Base-by-base conservation (phyloP, 2,113 vertebrate species). In the Phocoena sinus region DNA sequence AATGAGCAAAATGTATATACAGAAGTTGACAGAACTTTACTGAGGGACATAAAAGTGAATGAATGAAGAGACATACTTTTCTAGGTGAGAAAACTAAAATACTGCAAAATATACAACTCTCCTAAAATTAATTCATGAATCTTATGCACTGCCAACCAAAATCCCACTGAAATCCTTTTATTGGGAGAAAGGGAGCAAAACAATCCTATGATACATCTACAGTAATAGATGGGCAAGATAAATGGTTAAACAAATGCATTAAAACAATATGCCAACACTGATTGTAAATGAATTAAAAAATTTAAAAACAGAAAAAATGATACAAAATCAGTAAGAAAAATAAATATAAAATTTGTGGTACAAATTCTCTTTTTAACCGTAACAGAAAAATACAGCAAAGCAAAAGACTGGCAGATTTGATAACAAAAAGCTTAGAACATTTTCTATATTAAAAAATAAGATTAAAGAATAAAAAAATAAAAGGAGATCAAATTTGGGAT, bases 391-490 rank as follows among this genome's bases (percentile, higher is more conserved):
- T 44, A 76, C 1, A 95, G 14, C 4, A n/a, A 86, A 81, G 65
- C 58, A 56, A 86, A 81, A 96, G 60, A 8, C 14, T 77, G 68
- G 33, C 12, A 94, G 14, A 84, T 33, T 58, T 94, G 58, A 6
- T 31, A 71, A 50, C 6, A 74, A 95, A 94, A 94, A 85, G 36
- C 6, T 36, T 58, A 93, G 86, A 60, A 60, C 26, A 12, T 71
- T 85, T 94, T 56, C 62, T 62, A 18, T 73, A 38, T 79, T 89
- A 88, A 96, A 96, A 63, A 83, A 58, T 60, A 80, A 70, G 68
- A 60, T 44, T 38, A 36, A 95, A 60, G 4, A 63, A 58, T 79
- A 67, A 80, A 67, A 89, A 36, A 67, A 26, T 8, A 28, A 73
- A 88, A 58, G 53, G 63, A 47, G 58, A 85, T 33, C 9, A 60